These are phyloP conservation scores for Noctua janthina DNA, from an alignment of 2,888 invertebrate genomes.

Conservation along the genomic window DNA sequence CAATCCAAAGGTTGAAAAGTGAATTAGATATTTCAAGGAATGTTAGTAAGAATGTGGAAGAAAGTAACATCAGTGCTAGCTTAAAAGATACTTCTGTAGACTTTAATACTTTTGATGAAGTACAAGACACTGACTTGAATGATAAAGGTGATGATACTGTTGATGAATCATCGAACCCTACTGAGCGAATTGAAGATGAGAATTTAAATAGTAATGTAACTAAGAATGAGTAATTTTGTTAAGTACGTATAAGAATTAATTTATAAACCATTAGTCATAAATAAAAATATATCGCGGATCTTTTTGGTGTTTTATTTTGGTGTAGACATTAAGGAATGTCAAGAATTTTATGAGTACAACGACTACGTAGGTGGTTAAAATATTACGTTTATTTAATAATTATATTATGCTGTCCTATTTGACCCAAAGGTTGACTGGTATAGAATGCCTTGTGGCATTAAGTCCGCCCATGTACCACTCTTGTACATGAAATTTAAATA, in stretches of 20 bases:
- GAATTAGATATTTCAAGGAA: slow-evolving; percentile 84
- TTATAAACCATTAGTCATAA: slow-evolving; percentile 53
- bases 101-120: slow-evolving; percentile 76
- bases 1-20: slow-evolving; percentile 85
- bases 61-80: slow-evolving; percentile 65
- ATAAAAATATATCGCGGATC: slow-evolving; percentile 9
- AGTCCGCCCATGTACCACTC: too few relatives aligned
- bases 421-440: too few relatives aligned
- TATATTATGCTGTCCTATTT: not conserved
- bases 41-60: slow-evolving; percentile 74
- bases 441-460: too few relatives aligned
- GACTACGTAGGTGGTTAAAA: slow-evolving; percentile 6
- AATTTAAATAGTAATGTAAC: slow-evolving; percentile 50
- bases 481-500: too few relatives aligned
- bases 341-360: not conserved
- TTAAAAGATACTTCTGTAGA: slow-evolving; percentile 78
- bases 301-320: slow-evolving; percentile 44
- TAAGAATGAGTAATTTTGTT: slow-evolving; percentile 47
- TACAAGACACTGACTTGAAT: slow-evolving; percentile 53
- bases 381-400: not conserved
- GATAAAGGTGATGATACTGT: slow-evolving; percentile 63
- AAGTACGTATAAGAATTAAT: slow-evolving; percentile 28
- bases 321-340: not conserved
- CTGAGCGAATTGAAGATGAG: slow-evolving; percentile 32
- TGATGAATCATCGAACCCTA: slow-evolving; percentile 47